phyloP scores from a whole-genome alignment of 2,113 vertebrate species.

The Eonycteris spelaea region DNA sequence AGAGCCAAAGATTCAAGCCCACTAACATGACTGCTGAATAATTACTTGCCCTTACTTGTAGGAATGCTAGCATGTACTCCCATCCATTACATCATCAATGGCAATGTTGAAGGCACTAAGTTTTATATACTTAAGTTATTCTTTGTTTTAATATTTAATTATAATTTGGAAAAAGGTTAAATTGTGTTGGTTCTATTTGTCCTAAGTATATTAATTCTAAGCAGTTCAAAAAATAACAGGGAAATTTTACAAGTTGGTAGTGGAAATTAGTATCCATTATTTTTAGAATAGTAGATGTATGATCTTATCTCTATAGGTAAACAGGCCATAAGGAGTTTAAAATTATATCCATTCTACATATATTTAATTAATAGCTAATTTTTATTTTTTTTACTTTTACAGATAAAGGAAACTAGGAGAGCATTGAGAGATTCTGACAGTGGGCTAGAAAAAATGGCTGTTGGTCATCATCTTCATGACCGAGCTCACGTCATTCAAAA shows the following conservation, averaged over 20 bases:
- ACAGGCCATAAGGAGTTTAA: not conserved
- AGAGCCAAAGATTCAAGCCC: conserved; percentile 44
- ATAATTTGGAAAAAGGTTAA: not conserved
- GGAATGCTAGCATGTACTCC: not conserved
- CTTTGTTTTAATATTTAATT: conserved; percentile 37
- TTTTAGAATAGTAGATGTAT: not conserved
- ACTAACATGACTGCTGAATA: conserved; percentile 32
- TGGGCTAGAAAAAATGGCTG: conserved; percentile 91
- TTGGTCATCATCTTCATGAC: conserved; percentile 95
- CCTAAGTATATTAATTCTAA: conserved; percentile 38
- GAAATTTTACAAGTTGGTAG: not conserved
- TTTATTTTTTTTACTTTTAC: not conserved
- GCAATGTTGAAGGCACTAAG: not conserved
- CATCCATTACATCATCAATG: not conserved
- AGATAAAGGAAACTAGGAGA: conserved; percentile 93
- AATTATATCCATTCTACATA: not conserved
- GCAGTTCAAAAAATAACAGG: not conserved
- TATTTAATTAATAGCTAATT: not conserved
- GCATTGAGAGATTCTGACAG: conserved; percentile 93
- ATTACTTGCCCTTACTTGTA: conserved; percentile 45
- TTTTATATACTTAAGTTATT: conserved; percentile 55
- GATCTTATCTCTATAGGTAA: not conserved
- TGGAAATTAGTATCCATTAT: not conserved
- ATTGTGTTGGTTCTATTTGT: not conserved
- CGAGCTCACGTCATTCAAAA: conserved; percentile 91